These are phyloP conservation scores for Drosophila neutralis DNA, from an alignment of 2,888 invertebrate genomes.

Conservation along the genomic window DNA sequence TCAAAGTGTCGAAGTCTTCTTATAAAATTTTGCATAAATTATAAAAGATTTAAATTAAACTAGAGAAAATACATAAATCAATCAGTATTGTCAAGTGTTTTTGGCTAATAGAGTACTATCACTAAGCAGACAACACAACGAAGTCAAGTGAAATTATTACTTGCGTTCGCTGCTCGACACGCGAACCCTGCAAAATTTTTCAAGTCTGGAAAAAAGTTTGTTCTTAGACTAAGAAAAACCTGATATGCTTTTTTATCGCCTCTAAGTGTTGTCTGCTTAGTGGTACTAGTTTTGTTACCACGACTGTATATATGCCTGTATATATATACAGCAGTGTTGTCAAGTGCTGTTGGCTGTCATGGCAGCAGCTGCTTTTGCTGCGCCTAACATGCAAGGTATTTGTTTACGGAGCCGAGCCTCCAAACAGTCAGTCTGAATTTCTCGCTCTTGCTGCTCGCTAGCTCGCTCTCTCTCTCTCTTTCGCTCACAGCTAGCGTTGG, in stretches of 20 bases:
- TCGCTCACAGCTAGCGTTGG: conserved; percentile 19
- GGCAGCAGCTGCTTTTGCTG: conserved; percentile 21
- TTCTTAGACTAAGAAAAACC: neutral
- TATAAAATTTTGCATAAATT: neutral
- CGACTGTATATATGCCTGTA: neutral
- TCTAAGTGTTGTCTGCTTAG: neutral
- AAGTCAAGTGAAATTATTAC: too few relatives aligned
- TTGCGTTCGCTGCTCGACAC: too few relatives aligned
- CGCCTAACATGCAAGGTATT: neutral
- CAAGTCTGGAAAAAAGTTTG: too few relatives aligned
- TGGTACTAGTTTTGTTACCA: neutral
- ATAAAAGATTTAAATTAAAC: neutral
- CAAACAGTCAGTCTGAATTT: conserved; percentile 35
- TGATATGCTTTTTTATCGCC: neutral
- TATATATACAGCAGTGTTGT: neutral
- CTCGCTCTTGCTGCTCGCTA: conserved; percentile 27
- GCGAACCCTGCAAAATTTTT: too few relatives aligned
- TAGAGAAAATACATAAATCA: neutral
- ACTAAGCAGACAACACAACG: too few relatives aligned
- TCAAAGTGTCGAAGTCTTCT: too few relatives aligned
- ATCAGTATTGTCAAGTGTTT: neutral
- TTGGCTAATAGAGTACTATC: neutral
- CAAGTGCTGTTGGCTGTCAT: conserved; percentile 8
- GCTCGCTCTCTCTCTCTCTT: conserved; percentile 2
- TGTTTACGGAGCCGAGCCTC: conserved; percentile 50